Evolutionary conservation across 2,888 invertebrate species (phyloP), one percentile per base, ranked within the genome.

Genomic region (Pammene aurita): DNA sequence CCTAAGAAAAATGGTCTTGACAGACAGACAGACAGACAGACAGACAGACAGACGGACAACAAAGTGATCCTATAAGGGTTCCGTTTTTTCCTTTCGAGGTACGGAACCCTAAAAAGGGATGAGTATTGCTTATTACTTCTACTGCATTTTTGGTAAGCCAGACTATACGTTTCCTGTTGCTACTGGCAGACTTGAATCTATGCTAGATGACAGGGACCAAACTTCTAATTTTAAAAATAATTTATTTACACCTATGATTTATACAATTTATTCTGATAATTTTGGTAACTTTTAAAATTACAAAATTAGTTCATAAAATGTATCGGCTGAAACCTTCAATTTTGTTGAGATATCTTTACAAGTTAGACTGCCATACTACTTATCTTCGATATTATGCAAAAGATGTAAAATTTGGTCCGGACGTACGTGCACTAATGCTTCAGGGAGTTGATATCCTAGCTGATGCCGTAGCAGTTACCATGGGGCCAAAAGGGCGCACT

Each of bases 401-500:
- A 93, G 99, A 99, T 88, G 96, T 99, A 6, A 95, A 96, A 82
- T 99, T 99, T 91, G 99, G 99, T 0, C 95, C 98, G 0, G 99
- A 99, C 87, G 98, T 98, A 10, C 94, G 99, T 78, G 96, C 97
- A 7, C 93, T 97, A 69, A 99, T 99, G 99, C 93, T 99, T 66
- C 97, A 98, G 90, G 99, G 99, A 66, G 99, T 99, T 18, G 98
- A 99, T 90, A 95, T 98, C 63, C 93, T 99, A 71, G 98, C 99
- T 18, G 98, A 99, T 93, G 99, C 99, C 62, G 99, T 99, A 16
- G 98, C 99, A 16, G 98, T 99, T 35, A 99, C 99, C 10, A 98
- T 99, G 99, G 99, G 99, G 14, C 99, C 99, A 61, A 99, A 99
- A 81, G 99, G 99, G 13, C 96, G 99, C 68, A 99, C 99, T 87